These are phyloP conservation scores for Bucco capensis DNA, from an alignment of 2,113 vertebrate genomes.

Conservation along the genomic window DNA sequence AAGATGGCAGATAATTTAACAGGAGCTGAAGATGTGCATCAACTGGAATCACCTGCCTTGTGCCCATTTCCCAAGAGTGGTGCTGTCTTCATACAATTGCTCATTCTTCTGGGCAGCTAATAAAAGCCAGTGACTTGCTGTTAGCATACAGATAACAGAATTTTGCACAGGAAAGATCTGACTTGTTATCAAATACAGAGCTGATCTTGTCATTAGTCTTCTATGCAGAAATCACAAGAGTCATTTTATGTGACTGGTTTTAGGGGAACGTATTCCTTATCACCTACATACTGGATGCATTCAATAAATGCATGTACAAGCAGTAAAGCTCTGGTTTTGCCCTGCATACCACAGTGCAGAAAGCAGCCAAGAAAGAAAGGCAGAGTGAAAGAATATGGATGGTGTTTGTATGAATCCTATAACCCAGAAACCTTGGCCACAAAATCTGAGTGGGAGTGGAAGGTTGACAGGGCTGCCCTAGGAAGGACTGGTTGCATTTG, in stretches of 20 bases:
- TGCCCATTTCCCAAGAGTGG: background rate
- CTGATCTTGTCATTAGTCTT: background rate
- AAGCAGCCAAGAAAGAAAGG: background rate
- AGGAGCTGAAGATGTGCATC: background rate
- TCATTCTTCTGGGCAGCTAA: background rate
- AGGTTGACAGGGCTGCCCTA: background rate
- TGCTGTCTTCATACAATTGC: background rate
- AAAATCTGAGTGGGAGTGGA: background rate
- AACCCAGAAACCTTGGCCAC: background rate
- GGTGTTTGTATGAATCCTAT: background rate
- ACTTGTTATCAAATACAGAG: background rate
- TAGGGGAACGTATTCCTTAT: background rate
- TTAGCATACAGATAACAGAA: background rate
- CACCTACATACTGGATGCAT: background rate
- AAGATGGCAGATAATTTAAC: background rate
- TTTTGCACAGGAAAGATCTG: background rate
- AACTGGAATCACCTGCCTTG: accelerated
- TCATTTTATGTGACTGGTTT: background rate
- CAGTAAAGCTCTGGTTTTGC: background rate
- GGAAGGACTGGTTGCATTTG: background rate
- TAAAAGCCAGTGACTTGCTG: background rate
- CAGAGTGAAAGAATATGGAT: background rate
- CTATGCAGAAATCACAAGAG: background rate
- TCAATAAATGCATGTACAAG: accelerated
- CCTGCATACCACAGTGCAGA: background rate